These are phyloP conservation scores for Oryctolagus cuniculus DNA, from an alignment of 2,113 vertebrate genomes.

Conservation along the genomic window DNA sequence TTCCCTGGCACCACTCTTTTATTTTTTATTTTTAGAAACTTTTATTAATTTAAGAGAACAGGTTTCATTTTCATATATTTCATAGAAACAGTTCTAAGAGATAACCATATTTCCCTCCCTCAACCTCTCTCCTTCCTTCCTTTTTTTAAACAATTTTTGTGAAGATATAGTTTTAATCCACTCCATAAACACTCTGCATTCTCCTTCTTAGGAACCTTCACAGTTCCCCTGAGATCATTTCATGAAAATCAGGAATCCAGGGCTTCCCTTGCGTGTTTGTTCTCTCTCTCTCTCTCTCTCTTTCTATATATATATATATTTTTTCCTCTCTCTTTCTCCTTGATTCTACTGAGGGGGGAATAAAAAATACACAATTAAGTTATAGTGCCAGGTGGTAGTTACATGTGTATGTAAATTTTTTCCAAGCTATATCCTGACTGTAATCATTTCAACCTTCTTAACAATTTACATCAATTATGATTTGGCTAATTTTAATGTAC, in stretches of 20 bases:
- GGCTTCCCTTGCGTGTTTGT: not conserved
- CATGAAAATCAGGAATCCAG: slow-evolving; percentile 3
- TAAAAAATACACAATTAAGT: not conserved
- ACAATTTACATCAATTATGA: not conserved
- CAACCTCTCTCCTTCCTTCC: too few relatives aligned
- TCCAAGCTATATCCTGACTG: not conserved
- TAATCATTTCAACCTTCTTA: slow-evolving; percentile 39
- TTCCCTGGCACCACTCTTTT: not conserved
- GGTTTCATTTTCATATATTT: too few relatives aligned
- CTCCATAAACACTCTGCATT: not conserved
- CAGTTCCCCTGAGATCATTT: not conserved
- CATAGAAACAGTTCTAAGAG: too few relatives aligned
- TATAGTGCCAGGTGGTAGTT: not conserved
- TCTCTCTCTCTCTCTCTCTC: not conserved
- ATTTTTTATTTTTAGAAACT: not conserved
- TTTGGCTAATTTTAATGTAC: slow-evolving; percentile 21
- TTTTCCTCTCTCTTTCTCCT: not conserved
- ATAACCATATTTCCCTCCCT: too few relatives aligned
- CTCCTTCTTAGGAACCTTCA: not conserved
- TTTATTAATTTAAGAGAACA: too few relatives aligned
- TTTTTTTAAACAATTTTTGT: too few relatives aligned
- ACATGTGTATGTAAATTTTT: not conserved
- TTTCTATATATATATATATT: not conserved
- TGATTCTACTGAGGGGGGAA: not conserved
- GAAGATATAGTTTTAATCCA: too few relatives aligned